Evolutionary conservation across 2,888 invertebrate species (phyloP).

Genomic region (Melipona bicolor): DNA sequence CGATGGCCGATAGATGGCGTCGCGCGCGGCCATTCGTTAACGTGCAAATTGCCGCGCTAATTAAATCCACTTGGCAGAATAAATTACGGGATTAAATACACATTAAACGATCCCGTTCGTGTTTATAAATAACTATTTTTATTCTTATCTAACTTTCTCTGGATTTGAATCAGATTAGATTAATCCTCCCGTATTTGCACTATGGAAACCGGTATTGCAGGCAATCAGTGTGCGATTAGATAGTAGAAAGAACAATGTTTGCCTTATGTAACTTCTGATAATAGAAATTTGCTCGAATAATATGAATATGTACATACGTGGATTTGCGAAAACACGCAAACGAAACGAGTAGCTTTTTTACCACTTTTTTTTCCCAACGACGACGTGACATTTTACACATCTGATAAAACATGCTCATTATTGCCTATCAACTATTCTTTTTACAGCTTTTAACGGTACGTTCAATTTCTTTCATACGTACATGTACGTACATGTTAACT

Average conservation of each 20-base stretch:
- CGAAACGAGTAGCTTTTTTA: neutral
- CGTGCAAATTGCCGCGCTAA: slow-evolving; percentile 5
- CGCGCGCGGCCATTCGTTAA: neutral
- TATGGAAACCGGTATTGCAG: neutral
- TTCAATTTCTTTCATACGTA: neutral
- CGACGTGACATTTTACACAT: slow-evolving; percentile 20
- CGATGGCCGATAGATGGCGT: slow-evolving; percentile 55
- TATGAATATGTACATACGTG: neutral
- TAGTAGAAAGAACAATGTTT: neutral
- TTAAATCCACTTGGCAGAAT: slow-evolving; percentile 24
- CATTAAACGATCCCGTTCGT: neutral
- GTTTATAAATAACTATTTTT: neutral
- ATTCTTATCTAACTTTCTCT: neutral
- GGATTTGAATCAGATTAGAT: neutral
- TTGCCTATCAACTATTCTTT: slow-evolving; percentile 1
- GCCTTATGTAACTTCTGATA: neutral
- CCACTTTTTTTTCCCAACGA: neutral
- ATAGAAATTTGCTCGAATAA: neutral
- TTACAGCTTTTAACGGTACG: neutral
- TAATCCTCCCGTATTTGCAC: neutral
- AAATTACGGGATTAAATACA: slow-evolving; percentile 1
- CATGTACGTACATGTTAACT: neutral
- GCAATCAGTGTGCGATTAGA: neutral
- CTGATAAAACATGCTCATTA: neutral
- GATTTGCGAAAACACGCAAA: neutral